Evolutionary conservation across 1,140 invertebrate species (phyloP).

Genomic region (Drosophila santomea): DNA sequence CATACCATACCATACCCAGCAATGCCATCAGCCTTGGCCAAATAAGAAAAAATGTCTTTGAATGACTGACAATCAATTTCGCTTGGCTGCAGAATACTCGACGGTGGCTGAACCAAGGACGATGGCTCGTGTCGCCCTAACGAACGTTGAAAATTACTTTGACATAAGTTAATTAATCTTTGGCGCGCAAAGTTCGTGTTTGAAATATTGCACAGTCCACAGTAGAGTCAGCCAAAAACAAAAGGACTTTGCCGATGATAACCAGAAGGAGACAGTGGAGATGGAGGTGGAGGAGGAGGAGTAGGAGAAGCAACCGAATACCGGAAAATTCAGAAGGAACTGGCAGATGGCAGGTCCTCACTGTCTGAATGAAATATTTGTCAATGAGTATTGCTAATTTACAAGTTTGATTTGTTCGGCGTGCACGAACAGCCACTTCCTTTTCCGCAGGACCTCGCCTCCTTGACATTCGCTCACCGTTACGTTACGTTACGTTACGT

Average conservation of each 20-base stretch:
- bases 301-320: no score
- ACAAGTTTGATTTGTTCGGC: constrained; percentile 81
- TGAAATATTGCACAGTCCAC: constrained; percentile 76
- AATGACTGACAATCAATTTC: constrained; percentile 84
- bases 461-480: constrained; percentile 26
- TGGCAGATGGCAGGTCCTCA: constrained; percentile 23
- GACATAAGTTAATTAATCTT: constrained; percentile 85
- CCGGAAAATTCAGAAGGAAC: neutral
- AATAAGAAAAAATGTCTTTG: constrained; percentile 84
- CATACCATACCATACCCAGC: no score
- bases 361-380: constrained; percentile 78
- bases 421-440: constrained; percentile 30
- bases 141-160: constrained; percentile 85
- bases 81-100: constrained; percentile 49
- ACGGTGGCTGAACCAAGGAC: neutral
- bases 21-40: constrained; percentile 25
- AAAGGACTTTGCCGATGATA: constrained; percentile 27
- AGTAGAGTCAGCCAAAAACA: constrained; percentile 4
- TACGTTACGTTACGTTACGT: no score
- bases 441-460: constrained; percentile 15
- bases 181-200: constrained; percentile 82
- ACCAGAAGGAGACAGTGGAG: constrained; percentile 7
- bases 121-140: constrained; percentile 75
- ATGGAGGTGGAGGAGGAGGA: no score
- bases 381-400: constrained; percentile 84